Percentiles rank a stretch among this genome's conserved stretches.
Conservation (phyloP, 2,113 vertebrate genomes). For the Thunnus maccoyii region DNA sequence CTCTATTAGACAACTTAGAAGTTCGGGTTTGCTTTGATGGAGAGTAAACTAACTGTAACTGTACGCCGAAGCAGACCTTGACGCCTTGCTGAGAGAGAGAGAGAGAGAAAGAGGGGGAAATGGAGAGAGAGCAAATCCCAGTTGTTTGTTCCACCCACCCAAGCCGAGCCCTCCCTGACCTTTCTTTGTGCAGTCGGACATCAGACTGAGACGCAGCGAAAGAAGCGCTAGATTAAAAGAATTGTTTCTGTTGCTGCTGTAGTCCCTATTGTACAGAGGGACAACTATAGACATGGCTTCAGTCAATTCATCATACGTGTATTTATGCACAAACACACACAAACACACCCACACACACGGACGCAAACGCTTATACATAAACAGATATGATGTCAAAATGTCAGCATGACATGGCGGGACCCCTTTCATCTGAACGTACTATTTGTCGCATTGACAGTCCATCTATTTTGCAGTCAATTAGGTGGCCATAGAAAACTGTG, state of each 20-base stretch:
- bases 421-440: constrained; percentile 62
- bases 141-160: constrained; percentile 79
- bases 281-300: constrained; percentile 8
- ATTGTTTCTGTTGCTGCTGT: constrained; percentile 49
- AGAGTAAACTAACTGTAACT: constrained; percentile 67
- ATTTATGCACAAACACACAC: constrained; percentile 63
- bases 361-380: constrained; percentile 60
- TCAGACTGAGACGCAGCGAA: constrained; percentile 59
- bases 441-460: constrained; percentile 52
- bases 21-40: constrained; percentile 67
- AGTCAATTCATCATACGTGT: constrained; percentile 54
- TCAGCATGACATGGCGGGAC: constrained; percentile 47
- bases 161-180: constrained; percentile 67
- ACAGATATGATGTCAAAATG: constrained; percentile 62
- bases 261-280: constrained; percentile 59
- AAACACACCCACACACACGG: constrained; percentile 42
- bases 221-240: constrained; percentile 79
- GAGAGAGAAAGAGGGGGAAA: background rate
- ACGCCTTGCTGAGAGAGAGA: constrained; percentile 60
- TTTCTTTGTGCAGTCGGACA: constrained; percentile 73
- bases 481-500: constrained; percentile 32
- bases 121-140: constrained; percentile 58
- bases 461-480: constrained; percentile 66
- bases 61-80: constrained; percentile 69
- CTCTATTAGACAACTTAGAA: constrained; percentile 53